phyloP scores from a whole-genome alignment of 2,113 vertebrate genomes.

The Urocolius indicus region DNA sequence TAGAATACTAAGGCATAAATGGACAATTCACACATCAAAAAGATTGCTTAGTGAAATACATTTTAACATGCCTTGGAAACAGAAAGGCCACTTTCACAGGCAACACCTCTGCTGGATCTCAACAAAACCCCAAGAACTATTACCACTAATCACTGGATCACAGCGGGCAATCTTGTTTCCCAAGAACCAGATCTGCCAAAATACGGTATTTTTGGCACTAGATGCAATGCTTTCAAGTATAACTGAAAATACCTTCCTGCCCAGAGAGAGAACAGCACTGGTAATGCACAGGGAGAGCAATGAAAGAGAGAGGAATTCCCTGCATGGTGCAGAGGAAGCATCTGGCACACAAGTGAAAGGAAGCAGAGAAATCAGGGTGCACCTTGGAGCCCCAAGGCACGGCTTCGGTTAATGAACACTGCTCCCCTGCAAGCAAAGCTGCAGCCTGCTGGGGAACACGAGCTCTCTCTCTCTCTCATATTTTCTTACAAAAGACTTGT shows the following conservation, averaged over 20 bases:
- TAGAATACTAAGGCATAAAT: fast-evolving
- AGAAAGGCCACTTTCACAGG: not conserved
- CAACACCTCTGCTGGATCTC: not conserved
- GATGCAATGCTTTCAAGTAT: not conserved
- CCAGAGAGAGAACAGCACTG: not conserved
- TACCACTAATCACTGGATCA: not conserved
- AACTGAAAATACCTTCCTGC: not conserved
- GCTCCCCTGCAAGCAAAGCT: not conserved
- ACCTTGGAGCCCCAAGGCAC: not conserved
- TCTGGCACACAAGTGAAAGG: not conserved
- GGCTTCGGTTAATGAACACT: fast-evolving
- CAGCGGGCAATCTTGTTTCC: not conserved
- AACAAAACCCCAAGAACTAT: not conserved
- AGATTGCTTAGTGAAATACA: not conserved
- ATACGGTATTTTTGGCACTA: not conserved
- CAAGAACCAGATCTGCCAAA: fast-evolving
- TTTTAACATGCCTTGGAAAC: not conserved
- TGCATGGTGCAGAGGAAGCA: not conserved
- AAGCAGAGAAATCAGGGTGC: not conserved
- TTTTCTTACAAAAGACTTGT: not conserved
- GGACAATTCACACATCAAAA: not conserved
- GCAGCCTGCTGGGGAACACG: not conserved
- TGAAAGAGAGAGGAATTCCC: not conserved
- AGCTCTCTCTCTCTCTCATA: not conserved
- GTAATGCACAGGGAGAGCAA: not conserved